Base-by-base conservation (phyloP, 2,797 vertebrate species). In the Ibycter americanus region DNA sequence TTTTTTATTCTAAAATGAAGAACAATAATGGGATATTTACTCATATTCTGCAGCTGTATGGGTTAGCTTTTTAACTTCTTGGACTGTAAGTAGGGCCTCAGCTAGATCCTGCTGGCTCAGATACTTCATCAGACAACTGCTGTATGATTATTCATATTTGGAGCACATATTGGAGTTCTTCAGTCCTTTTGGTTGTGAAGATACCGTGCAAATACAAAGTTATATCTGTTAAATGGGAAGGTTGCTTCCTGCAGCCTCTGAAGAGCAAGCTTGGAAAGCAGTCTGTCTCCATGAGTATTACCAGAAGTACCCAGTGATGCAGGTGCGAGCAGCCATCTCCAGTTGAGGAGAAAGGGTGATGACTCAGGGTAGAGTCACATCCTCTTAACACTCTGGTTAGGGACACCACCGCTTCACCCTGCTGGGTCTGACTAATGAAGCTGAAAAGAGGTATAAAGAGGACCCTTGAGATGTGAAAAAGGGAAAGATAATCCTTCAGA, bases 351-450 rank as follows among this genome's bases (percentile, higher is more conserved):
- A 32, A 63, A 3, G 81, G 78, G 42, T 12, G 90, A 40, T 95
- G 95, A 95, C 84, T 94, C 92, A 74, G 22, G 18, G 34, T 9
- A 19, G 44, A 94, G 81, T 96, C 86, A 89, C 20, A 17, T 96
- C 95, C 95, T 80, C 83, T 42, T 77, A n/a, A 2, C 0, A 0
- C 55, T 49, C 55, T 49, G 54, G 1, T 38, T 55, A 83, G 22
- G 42, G 26, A 47, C 52, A 46, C 12, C 63, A 25, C 10, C 20
- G 3, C 46, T 84, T 80, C 67, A 31, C 52, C 49, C 83, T 83
- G 83, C 80, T 79, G 59, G 10, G 68, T 81, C 80, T 84, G 58
- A 62, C 51, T 81, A 36, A 62, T 11, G 25, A 62, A 83, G 65
- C 58, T 82, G 62, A 34, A 67, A 90, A 58, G 46, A 36, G 4